These are phyloP conservation scores for Grammomys dolichurus DNA, from an alignment of 2,113 vertebrate genomes.

Conservation along the genomic window DNA sequence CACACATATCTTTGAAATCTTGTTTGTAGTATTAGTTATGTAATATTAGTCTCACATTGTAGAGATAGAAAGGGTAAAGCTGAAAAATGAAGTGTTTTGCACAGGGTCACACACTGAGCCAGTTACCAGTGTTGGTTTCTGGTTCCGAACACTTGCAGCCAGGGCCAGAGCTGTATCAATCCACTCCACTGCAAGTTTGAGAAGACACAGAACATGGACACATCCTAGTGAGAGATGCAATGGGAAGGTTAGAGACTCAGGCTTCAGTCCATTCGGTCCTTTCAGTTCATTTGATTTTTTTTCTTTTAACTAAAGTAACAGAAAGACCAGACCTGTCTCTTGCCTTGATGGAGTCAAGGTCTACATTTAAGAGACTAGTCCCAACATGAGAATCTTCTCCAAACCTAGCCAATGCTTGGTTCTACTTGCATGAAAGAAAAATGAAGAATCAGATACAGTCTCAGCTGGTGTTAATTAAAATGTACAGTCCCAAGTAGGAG, in stretches of 20 bases:
- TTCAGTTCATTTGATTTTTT: neutral
- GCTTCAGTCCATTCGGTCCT: neutral
- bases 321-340: neutral
- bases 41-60: neutral
- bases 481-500: neutral
- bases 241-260: neutral
- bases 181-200: neutral
- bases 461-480: neutral
- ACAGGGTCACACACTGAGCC: neutral
- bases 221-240: neutral
- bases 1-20: neutral
- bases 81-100: slow-evolving; percentile 29
- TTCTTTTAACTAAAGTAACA: neutral
- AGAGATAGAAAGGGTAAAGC: neutral
- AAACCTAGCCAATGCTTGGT: neutral
- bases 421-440: neutral
- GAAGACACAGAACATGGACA: neutral
- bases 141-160: neutral
- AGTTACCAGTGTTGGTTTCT: neutral
- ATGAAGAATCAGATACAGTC: neutral
- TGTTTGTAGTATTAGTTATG: neutral
- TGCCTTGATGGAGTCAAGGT: slow-evolving; percentile 14
- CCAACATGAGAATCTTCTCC: neutral
- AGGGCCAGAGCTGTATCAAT: neutral
- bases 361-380: neutral